These are phyloP conservation scores for Taurulus bubalis DNA, from an alignment of 2,113 vertebrate genomes.

Conservation along the genomic window DNA sequence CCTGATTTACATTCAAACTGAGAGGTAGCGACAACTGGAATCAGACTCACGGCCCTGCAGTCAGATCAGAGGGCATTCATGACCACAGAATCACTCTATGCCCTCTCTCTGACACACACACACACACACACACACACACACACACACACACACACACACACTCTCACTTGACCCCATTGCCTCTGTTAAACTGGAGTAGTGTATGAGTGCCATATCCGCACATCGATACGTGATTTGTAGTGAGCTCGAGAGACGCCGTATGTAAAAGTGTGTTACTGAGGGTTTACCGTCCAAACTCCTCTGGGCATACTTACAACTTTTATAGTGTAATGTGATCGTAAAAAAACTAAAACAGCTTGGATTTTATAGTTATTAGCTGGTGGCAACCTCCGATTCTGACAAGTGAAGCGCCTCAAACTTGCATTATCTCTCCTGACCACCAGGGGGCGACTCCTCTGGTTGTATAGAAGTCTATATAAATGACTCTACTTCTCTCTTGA, in stretches of 20 bases:
- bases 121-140: conserved; percentile 1
- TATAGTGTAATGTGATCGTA: background rate
- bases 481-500: no score
- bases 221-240: background rate
- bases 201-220: background rate
- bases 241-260: background rate
- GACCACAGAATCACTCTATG: conserved; percentile 21
- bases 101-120: background rate
- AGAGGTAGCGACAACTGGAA: conserved; percentile 63
- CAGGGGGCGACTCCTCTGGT: background rate
- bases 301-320: conserved; percentile 11
- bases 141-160: background rate
- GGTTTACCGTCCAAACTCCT: background rate
- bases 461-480: background rate
- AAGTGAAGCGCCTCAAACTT: background rate
- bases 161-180: conserved; percentile 51
- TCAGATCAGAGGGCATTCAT: conserved; percentile 37
- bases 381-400: no score
- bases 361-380: conserved; percentile 14
- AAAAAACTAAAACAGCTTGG: background rate
- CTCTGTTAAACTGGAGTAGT: conserved; percentile 32
- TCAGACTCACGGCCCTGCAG: conserved; percentile 65
- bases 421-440: background rate
- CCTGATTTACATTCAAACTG: conserved; percentile 59
- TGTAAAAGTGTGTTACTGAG: background rate